Evolutionary conservation across 2,113 vertebrate species (phyloP).

Genomic region (Amphiprion percula): DNA sequence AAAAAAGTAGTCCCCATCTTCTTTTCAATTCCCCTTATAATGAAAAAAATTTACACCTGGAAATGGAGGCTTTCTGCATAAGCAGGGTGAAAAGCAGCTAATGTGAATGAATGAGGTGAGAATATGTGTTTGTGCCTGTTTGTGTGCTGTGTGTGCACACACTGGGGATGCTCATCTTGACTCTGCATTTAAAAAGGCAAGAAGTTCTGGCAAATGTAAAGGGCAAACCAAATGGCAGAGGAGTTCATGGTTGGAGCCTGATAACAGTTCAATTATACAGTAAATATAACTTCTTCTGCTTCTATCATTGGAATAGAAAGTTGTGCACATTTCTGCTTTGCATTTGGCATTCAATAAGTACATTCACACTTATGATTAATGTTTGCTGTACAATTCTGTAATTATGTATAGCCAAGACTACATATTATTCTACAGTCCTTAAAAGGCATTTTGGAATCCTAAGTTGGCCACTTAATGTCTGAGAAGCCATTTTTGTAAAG

Average conservation of each 20-base stretch:
- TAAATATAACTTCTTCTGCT: conserved; percentile 34
- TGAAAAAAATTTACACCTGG: conserved; percentile 82
- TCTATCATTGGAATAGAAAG: conserved; percentile 15
- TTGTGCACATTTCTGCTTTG: conserved; percentile 31
- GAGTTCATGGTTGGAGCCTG: conserved; percentile 44
- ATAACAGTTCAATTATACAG: conserved; percentile 45
- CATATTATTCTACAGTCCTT: neutral
- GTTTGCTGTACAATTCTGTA: neutral
- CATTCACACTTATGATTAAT: neutral
- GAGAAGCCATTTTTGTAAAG: conserved; percentile 3
- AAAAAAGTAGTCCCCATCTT: conserved; percentile 67
- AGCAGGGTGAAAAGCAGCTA: conserved; percentile 68
- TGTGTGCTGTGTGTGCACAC: conserved; percentile 23
- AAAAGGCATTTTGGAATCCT: neutral
- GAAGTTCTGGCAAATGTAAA: conserved; percentile 62
- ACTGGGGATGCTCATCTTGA: conserved; percentile 34
- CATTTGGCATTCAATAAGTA: conserved; percentile 31
- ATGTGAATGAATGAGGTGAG: conserved; percentile 70
- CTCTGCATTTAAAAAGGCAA: conserved; percentile 59
- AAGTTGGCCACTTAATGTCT: neutral
- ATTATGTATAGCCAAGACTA: neutral
- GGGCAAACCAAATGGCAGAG: conserved; percentile 61
- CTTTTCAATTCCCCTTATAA: conserved; percentile 83
- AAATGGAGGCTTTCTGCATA: conserved; percentile 80
- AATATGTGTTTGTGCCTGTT: conserved; percentile 55